Evolutionary conservation across 2,113 vertebrate genomes (phyloP).

Genomic region (Montifringilla adamsi): DNA sequence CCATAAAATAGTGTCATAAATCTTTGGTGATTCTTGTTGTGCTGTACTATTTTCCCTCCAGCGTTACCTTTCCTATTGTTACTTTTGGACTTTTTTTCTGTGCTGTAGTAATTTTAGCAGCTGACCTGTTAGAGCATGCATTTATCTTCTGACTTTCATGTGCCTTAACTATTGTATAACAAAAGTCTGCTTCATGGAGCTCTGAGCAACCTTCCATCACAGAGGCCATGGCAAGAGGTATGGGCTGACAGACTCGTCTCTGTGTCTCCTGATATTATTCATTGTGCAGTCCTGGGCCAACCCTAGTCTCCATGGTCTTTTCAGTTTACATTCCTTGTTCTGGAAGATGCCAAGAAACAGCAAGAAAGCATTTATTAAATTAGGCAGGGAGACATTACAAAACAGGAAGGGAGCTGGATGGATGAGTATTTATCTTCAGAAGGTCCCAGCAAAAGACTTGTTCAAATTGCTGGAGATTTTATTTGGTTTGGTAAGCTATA

Average conservation of each 20-base stretch:
- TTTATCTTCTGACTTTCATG: background rate
- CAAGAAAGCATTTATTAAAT: conserved; percentile 76
- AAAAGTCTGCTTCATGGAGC: background rate
- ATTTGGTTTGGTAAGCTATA: conserved; percentile 20
- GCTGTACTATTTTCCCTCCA: background rate
- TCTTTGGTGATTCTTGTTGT: background rate
- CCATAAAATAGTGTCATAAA: background rate
- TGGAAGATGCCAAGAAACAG: conserved; percentile 75
- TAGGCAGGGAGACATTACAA: conserved; percentile 77
- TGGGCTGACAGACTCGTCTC: conserved; percentile 47
- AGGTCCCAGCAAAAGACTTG: conserved; percentile 41
- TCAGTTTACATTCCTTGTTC: conserved; percentile 80
- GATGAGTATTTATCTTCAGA: conserved; percentile 76
- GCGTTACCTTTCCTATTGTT: background rate
- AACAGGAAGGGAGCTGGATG: conserved; percentile 71
- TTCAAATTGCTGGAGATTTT: background rate
- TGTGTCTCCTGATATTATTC: conserved; percentile 72
- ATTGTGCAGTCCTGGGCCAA: conserved; percentile 51
- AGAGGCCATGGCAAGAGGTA: background rate
- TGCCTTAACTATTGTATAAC: background rate
- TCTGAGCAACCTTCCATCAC: background rate
- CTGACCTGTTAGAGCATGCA: background rate
- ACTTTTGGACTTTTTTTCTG: background rate
- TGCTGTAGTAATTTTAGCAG: background rate
- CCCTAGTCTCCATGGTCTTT: conserved; percentile 65